Evolutionary conservation across 2,113 vertebrate species (phyloP), one percentile per base, ranked within the genome.

Genomic region (Gymnocephalus cernua): DNA sequence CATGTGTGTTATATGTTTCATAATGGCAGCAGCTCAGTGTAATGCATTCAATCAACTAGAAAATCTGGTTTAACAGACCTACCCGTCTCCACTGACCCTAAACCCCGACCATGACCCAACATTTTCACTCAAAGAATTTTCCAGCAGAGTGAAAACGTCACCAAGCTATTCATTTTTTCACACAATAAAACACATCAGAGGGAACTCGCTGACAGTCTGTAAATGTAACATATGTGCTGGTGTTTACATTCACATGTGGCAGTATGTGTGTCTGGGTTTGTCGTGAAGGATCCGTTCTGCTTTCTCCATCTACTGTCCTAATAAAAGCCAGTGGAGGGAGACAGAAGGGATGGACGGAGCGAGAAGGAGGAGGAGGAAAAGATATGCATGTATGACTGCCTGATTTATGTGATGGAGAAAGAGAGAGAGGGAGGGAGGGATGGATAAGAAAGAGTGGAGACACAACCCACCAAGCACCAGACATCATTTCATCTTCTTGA

Each of bases 261-360:
- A 84, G 48, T 86, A 63, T 68, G 63, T 51, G 81, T 74, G 74
- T 58, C 74, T 67, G 59, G 61, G 58, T 47, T 50, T 74, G 41
- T 57, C 35, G 4, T 9, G 47, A 48, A n/a, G 54, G 41, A 18
- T 29, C 69, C 2, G 44, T n/a, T 92, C 92, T 92, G 87, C 79
- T 94, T 93, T 93, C 86, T 72, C 85, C 90, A 86, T 93, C 87
- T 64, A 74, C 85, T 78, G 82, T 91, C 84, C 81, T 86, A 83
- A 91, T 93, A 93, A 93, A 92, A 91, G 47, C 80, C 83, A 85
- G 75, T 50, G 87, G 84, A 89, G 88, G 82, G 86, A 89, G 84
- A 87, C 88, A 35, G 82, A 12, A 13, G 58, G 57, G 51, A 77
- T 18, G 87, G 76, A 82, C 44, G 14, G 84, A 83, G 66, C 27